phyloP scores from a whole-genome alignment of 2,113 vertebrate species.

The Oceanodroma tethys region DNA sequence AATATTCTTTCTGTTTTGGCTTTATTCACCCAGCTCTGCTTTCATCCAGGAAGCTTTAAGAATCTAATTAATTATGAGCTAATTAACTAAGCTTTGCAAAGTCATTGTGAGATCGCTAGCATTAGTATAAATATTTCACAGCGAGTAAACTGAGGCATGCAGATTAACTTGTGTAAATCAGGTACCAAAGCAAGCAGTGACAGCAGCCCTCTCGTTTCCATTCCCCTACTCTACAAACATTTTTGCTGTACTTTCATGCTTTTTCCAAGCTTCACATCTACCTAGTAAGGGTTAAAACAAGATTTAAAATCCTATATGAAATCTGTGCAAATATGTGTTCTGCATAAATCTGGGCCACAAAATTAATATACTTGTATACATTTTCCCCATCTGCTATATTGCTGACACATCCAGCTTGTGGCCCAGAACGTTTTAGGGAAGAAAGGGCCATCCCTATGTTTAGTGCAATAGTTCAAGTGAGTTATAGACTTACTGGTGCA shows the following conservation, averaged over 20 bases:
- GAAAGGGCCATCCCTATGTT: constrained; percentile 42
- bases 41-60: neutral
- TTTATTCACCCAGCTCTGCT: neutral
- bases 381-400: constrained; percentile 37
- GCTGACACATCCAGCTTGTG: constrained; percentile 27
- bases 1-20: neutral
- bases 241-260: neutral
- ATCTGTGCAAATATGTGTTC: constrained; percentile 44
- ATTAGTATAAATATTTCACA: neutral
- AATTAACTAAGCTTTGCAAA: constrained; percentile 2
- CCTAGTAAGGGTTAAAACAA: constrained; percentile 29
- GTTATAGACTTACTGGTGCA: neutral
- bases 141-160: neutral
- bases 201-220: neutral
- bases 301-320: constrained; percentile 7
- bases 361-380: constrained; percentile 49
- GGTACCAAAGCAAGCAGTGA: neutral
- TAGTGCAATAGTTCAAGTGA: constrained; percentile 37
- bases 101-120: neutral
- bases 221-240: neutral
- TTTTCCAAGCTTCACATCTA: neutral
- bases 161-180: neutral
- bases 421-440: neutral
- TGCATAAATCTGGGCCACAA: constrained; percentile 56
- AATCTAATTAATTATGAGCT: neutral